phyloP scores from a whole-genome alignment of 2,797 vertebrate species.

The Urosaurus nigricauda region DNA sequence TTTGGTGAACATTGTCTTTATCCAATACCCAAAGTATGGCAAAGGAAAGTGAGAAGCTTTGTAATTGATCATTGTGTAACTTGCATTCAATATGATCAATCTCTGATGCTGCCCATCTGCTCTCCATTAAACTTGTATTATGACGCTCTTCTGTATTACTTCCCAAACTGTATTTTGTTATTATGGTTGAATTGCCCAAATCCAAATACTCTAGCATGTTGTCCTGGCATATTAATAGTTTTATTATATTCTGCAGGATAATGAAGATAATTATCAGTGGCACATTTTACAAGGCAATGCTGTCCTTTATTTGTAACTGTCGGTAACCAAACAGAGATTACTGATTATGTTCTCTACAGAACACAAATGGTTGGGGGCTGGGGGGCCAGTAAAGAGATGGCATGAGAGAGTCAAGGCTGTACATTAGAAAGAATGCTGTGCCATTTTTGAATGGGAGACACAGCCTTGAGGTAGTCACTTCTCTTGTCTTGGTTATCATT shows the following conservation, averaged over 20 bases:
- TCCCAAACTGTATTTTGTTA: conserved; percentile 43
- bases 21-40: no score
- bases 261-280: background rate
- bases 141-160: conserved; percentile 47
- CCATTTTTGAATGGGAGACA: background rate
- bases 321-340: conserved; percentile 20
- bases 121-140: conserved; percentile 36
- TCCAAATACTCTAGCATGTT: conserved; percentile 49
- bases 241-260: conserved; percentile 44
- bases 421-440: background rate
- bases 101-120: background rate
- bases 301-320: conserved; percentile 45
- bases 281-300: conserved; percentile 25
- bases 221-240: conserved; percentile 45
- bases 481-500: conserved; percentile 29
- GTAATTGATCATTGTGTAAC: background rate
- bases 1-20: background rate
- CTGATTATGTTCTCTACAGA: conserved; percentile 36
- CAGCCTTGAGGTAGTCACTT: background rate
- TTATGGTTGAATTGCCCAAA: conserved; percentile 59
- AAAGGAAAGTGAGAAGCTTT: background rate
- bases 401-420: background rate
- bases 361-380: conserved; percentile 38
- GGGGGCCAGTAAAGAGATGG: conserved; percentile 42
- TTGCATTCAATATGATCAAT: background rate